Evolutionary conservation across 1,140 invertebrate species (phyloP).

Genomic region (Drosophila kikkawai): DNA sequence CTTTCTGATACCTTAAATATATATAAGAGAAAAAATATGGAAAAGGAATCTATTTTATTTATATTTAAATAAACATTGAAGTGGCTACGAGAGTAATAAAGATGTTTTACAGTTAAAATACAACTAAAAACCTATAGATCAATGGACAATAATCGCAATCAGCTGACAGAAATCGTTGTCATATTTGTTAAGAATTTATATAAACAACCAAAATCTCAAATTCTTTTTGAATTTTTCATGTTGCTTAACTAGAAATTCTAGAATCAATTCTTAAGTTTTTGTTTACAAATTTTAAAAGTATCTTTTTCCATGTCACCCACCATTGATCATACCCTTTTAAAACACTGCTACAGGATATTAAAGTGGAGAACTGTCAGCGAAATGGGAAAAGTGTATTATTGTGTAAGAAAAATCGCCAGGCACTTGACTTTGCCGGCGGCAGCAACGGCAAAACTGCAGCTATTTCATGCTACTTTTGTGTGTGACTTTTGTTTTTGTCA

Average conservation of each 20-base stretch:
- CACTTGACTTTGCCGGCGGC: slow-evolving; percentile 69
- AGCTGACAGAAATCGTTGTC: too few relatives aligned
- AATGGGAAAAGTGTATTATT: slow-evolving; percentile 81
- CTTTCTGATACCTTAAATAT: neutral
- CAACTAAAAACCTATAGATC: too few relatives aligned
- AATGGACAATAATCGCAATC: too few relatives aligned
- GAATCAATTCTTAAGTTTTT: accelerated
- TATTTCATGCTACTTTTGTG: slow-evolving; percentile 78
- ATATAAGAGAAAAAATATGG: too few relatives aligned
- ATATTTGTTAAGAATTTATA: too few relatives aligned
- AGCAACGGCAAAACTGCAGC: slow-evolving; percentile 53
- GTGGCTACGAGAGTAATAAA: too few relatives aligned
- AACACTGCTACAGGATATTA: slow-evolving; percentile 28
- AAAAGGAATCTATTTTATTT: too few relatives aligned
- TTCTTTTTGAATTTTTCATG: neutral
- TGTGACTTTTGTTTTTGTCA: slow-evolving; percentile 81
- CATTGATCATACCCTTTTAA: slow-evolving; percentile 20
- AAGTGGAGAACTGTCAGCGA: slow-evolving; percentile 66
- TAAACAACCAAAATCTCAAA: neutral
- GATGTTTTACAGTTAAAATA: too few relatives aligned
- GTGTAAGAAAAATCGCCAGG: slow-evolving; percentile 79
- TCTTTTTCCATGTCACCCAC: too few relatives aligned
- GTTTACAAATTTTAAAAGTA: neutral
- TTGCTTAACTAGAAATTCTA: neutral
- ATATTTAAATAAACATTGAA: too few relatives aligned